Base-by-base conservation (phyloP, 2,113 vertebrate genomes). In the Laterallus jamaicensis region DNA sequence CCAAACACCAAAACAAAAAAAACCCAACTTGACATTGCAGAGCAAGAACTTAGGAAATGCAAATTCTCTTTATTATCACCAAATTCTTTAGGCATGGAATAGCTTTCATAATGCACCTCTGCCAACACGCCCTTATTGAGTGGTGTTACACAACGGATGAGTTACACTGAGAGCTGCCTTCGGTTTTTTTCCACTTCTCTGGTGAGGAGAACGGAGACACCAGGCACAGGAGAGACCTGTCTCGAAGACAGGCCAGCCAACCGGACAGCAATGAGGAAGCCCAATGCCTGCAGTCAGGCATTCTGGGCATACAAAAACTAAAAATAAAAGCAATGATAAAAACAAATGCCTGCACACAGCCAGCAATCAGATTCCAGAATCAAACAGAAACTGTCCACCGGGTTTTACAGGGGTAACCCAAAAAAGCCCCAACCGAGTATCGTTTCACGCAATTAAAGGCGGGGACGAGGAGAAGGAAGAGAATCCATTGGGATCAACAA, bases 1-100 rank as follows among this genome's bases (percentile, higher is more conserved):
- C 44, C 22, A 52, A 52, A 52, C 24, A 52, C 22, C 50, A 52
- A 52, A 50, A 50, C 49, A 9, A 82, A 94, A 86, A 15, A 80
- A 70, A 44, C 3, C 32, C 25, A 37, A 44, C 69, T 62, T 76
- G 49, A 70, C 78, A 67, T 20, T 1, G 4, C 35, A n/a, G 59
- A 88, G 71, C 22, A 37, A 94, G 67, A 93, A 69, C 44, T n/a
- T 56, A 7, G 44, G 88, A 94, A 93, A 95, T 70, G 85, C 90
- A 93, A 95, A 87, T 90, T 91, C 32, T 80, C 85, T 66, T 82
- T 37, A 77, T 94, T 84, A 95, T 44, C 75, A 66, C 52, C 2
- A 0, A 90, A 96, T 90, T 92, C 90, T 76, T 94, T 24, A 90
- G 71, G 55, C 52, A 77, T 88, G 67, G 90, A 93, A 82, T 14